A percentile compares a stretch with the other conserved stretches of the same genome.
These are phyloP conservation scores for Apamea sordens DNA, from an alignment of 2,888 invertebrate species.

Conservation along the genomic window DNA sequence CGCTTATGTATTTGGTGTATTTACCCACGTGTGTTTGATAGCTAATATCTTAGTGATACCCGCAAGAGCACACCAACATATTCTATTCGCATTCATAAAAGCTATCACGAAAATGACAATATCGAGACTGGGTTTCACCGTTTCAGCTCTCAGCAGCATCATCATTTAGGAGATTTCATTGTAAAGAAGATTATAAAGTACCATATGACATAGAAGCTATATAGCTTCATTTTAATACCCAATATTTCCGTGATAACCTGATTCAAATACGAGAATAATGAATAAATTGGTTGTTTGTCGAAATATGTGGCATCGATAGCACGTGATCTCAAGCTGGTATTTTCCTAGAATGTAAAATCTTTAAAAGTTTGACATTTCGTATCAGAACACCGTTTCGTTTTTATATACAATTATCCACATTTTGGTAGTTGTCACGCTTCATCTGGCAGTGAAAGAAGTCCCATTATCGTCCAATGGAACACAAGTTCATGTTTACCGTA, in stretches of 20 bases:
- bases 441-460: conserved; percentile 14
- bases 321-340: conserved; percentile 14
- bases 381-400: not conserved
- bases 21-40: not conserved
- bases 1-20: not conserved
- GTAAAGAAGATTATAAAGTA: too few species aligned
- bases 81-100: too few species aligned
- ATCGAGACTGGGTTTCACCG: too few species aligned
- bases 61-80: not conserved
- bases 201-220: not conserved
- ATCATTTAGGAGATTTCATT: too few species aligned
- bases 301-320: conserved; percentile 18
- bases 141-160: too few species aligned
- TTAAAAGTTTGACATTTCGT: not conserved
- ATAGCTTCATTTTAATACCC: not conserved
- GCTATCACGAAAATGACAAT: too few species aligned
- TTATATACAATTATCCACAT: not conserved
- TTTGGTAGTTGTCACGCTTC: not conserved
- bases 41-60: not conserved
- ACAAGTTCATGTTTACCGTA: conserved; percentile 19
- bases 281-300: conserved; percentile 16
- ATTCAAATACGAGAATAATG: not conserved
- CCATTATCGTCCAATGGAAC: not conserved
- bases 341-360: not conserved
- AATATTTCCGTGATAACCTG: conserved; percentile 20